phyloP scores from a whole-genome alignment of 1,140 invertebrate genomes.

The Papilio glaucus region DNA sequence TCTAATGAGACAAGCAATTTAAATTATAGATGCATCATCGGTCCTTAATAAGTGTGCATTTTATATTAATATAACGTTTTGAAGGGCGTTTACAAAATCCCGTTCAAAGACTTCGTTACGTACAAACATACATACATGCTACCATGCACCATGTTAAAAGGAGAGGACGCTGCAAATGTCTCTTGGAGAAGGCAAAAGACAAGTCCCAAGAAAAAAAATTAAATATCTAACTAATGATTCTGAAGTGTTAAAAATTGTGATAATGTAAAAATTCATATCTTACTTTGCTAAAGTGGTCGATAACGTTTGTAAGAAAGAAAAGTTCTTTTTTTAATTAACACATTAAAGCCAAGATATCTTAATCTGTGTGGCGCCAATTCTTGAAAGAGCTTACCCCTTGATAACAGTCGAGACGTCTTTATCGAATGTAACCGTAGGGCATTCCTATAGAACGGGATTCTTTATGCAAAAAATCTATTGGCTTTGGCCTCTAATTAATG shows the following conservation, averaged over 20 bases:
- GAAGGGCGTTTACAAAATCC: too few species aligned
- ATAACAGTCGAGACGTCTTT: conserved; percentile 74
- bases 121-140: too few species aligned
- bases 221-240: conserved; percentile 58
- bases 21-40: too few species aligned
- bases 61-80: too few species aligned
- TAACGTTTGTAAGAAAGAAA: conserved; percentile 69
- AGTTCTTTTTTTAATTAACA: conserved; percentile 82
- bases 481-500: conserved; percentile 65
- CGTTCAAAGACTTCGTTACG: too few species aligned
- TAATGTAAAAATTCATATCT: conserved; percentile 68
- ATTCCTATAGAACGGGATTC: conserved; percentile 68
- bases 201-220: conserved; percentile 4
- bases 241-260: conserved; percentile 77
- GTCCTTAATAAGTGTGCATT: too few species aligned
- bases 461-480: conserved; percentile 76
- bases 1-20: too few species aligned
- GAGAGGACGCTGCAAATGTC: neutral
- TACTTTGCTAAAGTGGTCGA: conserved; percentile 76
- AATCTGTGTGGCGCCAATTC: conserved; percentile 81
- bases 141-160: too few species aligned
- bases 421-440: conserved; percentile 70
- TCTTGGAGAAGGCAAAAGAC: neutral
- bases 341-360: conserved; percentile 79
- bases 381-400: conserved; percentile 75